Base-by-base conservation (phyloP, 2,113 vertebrate genomes). In the Fulmarus glacialis region DNA sequence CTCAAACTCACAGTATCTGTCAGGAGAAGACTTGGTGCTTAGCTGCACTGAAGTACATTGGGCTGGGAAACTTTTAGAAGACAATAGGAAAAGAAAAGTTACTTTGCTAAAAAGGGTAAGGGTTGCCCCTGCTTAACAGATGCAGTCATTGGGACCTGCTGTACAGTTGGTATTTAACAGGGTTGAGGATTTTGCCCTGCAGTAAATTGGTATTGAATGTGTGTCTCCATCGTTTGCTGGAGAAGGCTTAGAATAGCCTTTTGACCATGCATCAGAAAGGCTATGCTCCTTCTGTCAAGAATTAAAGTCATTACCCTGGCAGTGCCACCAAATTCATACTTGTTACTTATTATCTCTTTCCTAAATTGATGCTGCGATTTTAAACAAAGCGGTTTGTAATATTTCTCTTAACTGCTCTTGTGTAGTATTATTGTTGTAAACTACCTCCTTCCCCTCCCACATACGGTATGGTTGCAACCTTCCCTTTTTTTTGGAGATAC, bases 221-320 rank as follows among this genome's bases (percentile, higher is more conserved):
- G 18, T 38, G 53, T 80, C 53, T 83, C 42, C 38, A 42, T 21
- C 2, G 2, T 42, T 73, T 50, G 24, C 64, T 84, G 59, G 30
- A 92, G 42, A 66, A 91, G 36, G 72, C 40, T 84, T 87, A 68
- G 62, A 89, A 59, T 30, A 80, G 67, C 30, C 71, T 73, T 89
- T 50, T 66, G 43, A 53, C 50, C 22, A 50, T 45, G 40, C 45
- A 64, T 55, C 58, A 80, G 71, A 53, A 82, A 85, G 36, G 66
- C 42, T 82, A 34, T 85, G 21, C 12, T 22, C 45, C n/a, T 90
- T 80, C 67, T 68, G 19, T 40, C 45, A 75, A 56, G 48, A 24
- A 77, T 32, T 64, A 56, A 63, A 87, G 21, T 48, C n/a, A 63
- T 95, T 85, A 64, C 40, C 23, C 59, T 72, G 64, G 21, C 64